Evolutionary conservation across 2,888 invertebrate genomes (phyloP), one percentile per base, ranked within the genome.

Genomic region (Lasioglossum vierecki): DNA sequence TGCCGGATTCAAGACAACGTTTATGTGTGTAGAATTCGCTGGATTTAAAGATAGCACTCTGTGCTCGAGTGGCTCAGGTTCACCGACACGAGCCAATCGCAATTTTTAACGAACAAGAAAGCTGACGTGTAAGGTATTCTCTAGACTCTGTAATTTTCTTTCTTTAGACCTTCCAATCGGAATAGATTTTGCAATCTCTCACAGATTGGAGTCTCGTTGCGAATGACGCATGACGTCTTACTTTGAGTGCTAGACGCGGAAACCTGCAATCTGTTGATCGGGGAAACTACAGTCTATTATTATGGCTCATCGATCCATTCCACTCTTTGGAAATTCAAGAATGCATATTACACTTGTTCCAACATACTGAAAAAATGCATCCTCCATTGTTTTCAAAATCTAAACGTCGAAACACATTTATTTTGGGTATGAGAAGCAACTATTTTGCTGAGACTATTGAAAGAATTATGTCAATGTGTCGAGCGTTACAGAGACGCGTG

Each of bases 261-360:
- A 39, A 78, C 53, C 60, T 78, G 77, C 49, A 66, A 82, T 78
- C 75, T 72, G 49, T 66, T 49, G 35, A n/a, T 57, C 74, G 15
- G n/a, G n/a, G 74, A 57, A 53, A 9, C 49, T 53, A 53, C n/a
- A 35, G 53, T 63, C 63, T 63, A 63, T 30, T 30, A 63, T 63
- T 63, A 63, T 30, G 26, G 30, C 63, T 15, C 11, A 15, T 63
- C 63, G 63, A 63, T 63, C 63, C 30, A 15, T 63, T 30, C 15
- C 63, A 63, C 6, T 30, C 63, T 63, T 63, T 63, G 30, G 6
- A 30, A 63, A 63, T 30, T 26, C 63, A 30, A 15, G 15, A 63
- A 63, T 63, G 63, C 63, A 63, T 30, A 63, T 30, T 63, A 30
- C 2, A 26, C 26, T 26, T 2, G 26, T 6, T 11, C 13, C 0